Conservation (phyloP, 2,888 invertebrate species). For the Callimorpha dominula region DNA sequence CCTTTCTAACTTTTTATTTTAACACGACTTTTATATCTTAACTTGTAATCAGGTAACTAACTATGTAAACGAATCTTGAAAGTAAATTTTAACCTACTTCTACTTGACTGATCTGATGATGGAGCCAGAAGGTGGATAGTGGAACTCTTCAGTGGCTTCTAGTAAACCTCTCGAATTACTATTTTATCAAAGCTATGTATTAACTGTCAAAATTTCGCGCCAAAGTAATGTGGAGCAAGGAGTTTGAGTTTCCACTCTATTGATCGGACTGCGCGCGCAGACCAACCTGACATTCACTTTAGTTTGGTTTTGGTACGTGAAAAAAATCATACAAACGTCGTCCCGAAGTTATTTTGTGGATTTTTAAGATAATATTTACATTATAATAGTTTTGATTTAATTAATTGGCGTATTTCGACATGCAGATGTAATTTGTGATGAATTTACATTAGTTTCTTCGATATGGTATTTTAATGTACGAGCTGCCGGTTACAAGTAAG, state of each 20-base stretch:
- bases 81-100: too few species aligned
- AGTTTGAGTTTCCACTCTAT: slow-evolving; percentile 50
- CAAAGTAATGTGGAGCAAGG: slow-evolving; percentile 4
- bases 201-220: slow-evolving; percentile 35
- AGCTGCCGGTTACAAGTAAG: slow-evolving; percentile 34
- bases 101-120: too few species aligned
- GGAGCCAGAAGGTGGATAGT: too few species aligned
- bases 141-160: too few species aligned
- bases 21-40: too few species aligned
- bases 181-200: background rate
- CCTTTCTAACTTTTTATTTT: too few species aligned
- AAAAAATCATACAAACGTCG: slow-evolving; percentile 63
- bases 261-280: slow-evolving; percentile 81
- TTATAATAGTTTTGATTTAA: slow-evolving; percentile 23
- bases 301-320: slow-evolving; percentile 63
- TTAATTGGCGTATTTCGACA: slow-evolving; percentile 15
- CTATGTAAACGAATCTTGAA: too few species aligned
- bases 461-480: slow-evolving; percentile 37
- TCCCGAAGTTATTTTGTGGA: slow-evolving; percentile 62
- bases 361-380: slow-evolving; percentile 35
- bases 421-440: slow-evolving; percentile 29
- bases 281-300: slow-evolving; percentile 58
- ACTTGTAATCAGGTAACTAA: too few species aligned
- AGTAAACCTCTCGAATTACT: too few species aligned
- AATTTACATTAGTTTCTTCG: slow-evolving; percentile 25